Evolutionary conservation across 2,113 vertebrate genomes (phyloP), one percentile per base, ranked within the genome.

Genomic region (Ornithorhynchus anatinus): DNA sequence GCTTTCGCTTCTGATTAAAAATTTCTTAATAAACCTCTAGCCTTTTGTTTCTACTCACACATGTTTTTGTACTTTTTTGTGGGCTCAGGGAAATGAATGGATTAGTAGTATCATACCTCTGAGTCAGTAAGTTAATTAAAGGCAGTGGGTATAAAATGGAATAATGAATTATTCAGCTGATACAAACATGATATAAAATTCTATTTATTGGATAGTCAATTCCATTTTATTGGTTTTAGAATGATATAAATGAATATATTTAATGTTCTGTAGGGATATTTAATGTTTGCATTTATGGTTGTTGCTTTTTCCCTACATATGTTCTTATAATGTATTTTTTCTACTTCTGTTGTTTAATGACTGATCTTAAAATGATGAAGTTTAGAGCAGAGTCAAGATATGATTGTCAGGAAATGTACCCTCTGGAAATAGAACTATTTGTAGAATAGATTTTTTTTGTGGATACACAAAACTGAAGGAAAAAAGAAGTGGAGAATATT

Each of bases 101-200:
- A 92, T 92, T 92, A 92, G 72, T 65, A 70, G 52, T 66, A 71
- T 86, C 66, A 79, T 90, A 72, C 16, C 17, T 87, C 73, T 77
- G 80, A 91, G 76, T 89, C 82, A 77, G 74, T 85, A 80, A 89
- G 89, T 87, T 92, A 92, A 92, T 93, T 92, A 90, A 91, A 88
- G 72, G 56, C 52, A 85, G 75, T 81, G 80, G 80, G 75, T 85
- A 81, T 89, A 90, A 92, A 92, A 89, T 85, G 40, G 72, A 85
- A 80, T 77, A 84, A 84, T 93, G 86, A 92, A 92, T 93, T 92
- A 91, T 93, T 93, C 90, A 93, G 77, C 45, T 70, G 88, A 91
- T 92, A 91, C 84, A 93, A 92, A 92, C 85, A 91, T 72, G 63
- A 90, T 92, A 81, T 88, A 89, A 90, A 90, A 92, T 92, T 91